Base-by-base conservation (phyloP, 2,113 vertebrate genomes). In the Morone saxatilis region DNA sequence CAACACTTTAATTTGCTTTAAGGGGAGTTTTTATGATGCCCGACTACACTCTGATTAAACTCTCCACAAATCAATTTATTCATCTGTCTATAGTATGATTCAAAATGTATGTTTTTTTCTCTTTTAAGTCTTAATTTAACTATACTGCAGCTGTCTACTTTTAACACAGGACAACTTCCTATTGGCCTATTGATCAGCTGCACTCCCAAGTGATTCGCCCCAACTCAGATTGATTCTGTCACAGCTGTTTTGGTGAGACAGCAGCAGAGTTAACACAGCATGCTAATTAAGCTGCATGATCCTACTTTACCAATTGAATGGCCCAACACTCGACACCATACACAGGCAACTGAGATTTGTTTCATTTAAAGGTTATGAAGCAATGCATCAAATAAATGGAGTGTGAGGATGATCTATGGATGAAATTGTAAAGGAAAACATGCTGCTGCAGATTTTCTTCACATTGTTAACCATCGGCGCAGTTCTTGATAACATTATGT, bases 221-320 rank as follows among this genome's bases (percentile, higher is more conserved):
- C 81, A 67, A 77, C 73, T 87, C 87, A 61, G 67, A 94, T 92
- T 88, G 90, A 94, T 94, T 90, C 83, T 89, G 84, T 90, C 90
- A 60, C n/a, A 70, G 76, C 40, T 62, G 85, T 89, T 92, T 90
- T 84, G 84, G 88, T 83, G 86, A 92, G 88, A 89, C 92, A 89
- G 92, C 90, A 81, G 31, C 41, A 81, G 76, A 88, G 69, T 90
- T 84, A 87, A 88, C 76, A 59, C 43, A 50, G 60, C 71, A 38
- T 62, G 73, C 86, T 90, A 90, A 89, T 87, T 87, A 87, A 87
- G 63, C 80, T 3, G 76, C 11, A 65, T 71, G 75, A 83, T 77
- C 70, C 81, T 50, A 62, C 71, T 71, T 43, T 3, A 68, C 57
- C 70, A 51, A 71, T 85, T 45, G 13, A 66, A 73, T 17, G 11